Percentiles rank a stretch among this genome's conserved stretches.
phyloP scores from a whole-genome alignment of 2,797 vertebrate genomes.

The Pseudochaenichthys georgianus region DNA sequence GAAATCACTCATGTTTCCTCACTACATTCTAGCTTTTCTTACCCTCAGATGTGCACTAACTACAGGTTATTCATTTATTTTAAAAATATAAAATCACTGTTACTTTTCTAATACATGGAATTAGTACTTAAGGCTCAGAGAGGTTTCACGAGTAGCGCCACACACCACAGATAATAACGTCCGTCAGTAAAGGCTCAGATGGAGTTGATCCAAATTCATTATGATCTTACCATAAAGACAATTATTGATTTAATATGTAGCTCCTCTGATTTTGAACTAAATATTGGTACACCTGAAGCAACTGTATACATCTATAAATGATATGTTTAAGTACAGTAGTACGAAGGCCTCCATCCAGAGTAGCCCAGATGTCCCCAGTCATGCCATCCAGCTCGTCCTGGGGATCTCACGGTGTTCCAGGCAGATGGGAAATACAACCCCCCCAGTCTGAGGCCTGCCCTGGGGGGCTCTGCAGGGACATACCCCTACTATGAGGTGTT shows the following conservation, averaged over 20 bases:
- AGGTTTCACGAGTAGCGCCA: too few relatives aligned
- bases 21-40: too few relatives aligned
- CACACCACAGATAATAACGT: too few relatives aligned
- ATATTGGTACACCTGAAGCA: not conserved
- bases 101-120: too few relatives aligned
- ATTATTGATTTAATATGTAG: not conserved
- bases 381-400: slow-evolving; percentile 12
- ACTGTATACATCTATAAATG: not conserved
- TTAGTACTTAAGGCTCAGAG: too few relatives aligned
- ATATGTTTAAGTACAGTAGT: not conserved
- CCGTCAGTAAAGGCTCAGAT: not conserved
- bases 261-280: not conserved
- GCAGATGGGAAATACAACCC: slow-evolving; percentile 18
- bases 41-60: too few relatives aligned
- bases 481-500: not conserved
- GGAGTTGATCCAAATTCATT: slow-evolving; percentile 5
- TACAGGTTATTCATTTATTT: too few relatives aligned
- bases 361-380: not conserved
- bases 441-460: not conserved
- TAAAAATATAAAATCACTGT: too few relatives aligned
- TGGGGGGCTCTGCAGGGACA: not conserved
- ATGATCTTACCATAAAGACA: too few relatives aligned
- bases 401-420: not conserved
- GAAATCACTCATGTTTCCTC: too few relatives aligned
- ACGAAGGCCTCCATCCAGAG: not conserved